These are phyloP conservation scores for Tethea ocularis DNA, from an alignment of 2,888 invertebrate genomes.

Conservation along the genomic window DNA sequence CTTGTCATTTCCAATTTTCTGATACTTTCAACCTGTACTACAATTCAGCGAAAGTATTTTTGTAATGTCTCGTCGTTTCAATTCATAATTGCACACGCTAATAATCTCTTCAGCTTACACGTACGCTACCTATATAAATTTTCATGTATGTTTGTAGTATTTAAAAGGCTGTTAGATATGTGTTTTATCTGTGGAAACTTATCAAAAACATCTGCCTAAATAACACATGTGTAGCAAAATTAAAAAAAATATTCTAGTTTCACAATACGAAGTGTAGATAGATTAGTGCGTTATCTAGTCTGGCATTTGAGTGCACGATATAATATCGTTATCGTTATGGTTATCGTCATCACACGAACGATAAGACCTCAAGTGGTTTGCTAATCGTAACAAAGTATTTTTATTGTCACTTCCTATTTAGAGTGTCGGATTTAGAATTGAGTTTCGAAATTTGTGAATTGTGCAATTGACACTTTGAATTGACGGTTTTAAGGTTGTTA, in stretches of 20 bases:
- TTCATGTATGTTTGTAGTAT: neutral
- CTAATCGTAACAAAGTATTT: neutral
- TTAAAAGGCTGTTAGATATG: neutral
- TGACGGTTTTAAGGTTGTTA: too few relatives aligned
- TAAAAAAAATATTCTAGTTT: neutral
- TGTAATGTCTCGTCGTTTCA: neutral
- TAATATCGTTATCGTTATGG: constrained; percentile 17
- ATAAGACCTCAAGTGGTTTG: neutral
- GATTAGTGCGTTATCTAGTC: neutral
- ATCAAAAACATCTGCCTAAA: neutral
- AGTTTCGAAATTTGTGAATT: too few relatives aligned
- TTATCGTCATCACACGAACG: neutral
- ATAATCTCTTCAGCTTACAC: neutral
- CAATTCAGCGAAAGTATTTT: too few relatives aligned
- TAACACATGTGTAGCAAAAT: neutral
- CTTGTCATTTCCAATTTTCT: too few relatives aligned
- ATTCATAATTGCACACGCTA: neutral
- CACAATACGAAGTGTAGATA: neutral
- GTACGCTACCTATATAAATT: neutral
- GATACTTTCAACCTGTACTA: too few relatives aligned
- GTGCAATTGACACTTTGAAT: too few relatives aligned
- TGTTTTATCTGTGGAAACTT: neutral
- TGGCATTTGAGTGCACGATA: neutral
- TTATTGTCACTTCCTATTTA: neutral
- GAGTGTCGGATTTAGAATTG: neutral